Conservation (phyloP, 2,888 invertebrate species). For the Acanthosoma haemorrhoidale region DNA sequence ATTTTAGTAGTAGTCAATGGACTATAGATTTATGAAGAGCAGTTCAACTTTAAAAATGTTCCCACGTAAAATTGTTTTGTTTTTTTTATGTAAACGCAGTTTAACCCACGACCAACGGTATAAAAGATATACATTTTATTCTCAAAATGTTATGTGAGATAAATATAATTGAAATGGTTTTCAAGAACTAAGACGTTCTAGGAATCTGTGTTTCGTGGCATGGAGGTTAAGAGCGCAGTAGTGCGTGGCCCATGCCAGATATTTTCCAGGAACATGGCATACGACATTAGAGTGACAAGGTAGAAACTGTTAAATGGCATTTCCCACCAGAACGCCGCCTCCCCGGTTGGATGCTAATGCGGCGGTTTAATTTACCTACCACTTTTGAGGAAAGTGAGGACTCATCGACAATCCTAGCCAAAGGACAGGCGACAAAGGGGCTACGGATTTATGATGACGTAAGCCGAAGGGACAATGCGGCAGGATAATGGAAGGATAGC, state of each 20-base stretch:
- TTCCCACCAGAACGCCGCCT: neutral
- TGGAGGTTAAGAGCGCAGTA: too few relatives aligned
- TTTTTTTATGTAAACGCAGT: too few relatives aligned
- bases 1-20: too few relatives aligned
- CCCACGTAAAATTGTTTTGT: too few relatives aligned
- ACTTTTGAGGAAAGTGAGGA: neutral
- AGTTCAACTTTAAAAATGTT: too few relatives aligned
- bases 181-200: too few relatives aligned
- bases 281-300: neutral
- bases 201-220: too few relatives aligned
- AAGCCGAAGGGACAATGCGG: slow-evolving; percentile 9
- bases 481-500: slow-evolving; percentile 9
- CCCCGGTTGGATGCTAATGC: neutral
- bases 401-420: neutral
- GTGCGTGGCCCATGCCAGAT: neutral
- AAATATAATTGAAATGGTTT: too few relatives aligned
- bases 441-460: slow-evolving; percentile 16
- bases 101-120: too few relatives aligned
- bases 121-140: too few relatives aligned
- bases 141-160: too few relatives aligned
- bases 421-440: neutral
- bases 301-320: neutral
- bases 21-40: too few relatives aligned
- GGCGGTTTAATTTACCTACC: neutral
- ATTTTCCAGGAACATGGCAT: neutral